These are phyloP conservation scores for Australoheros facetus DNA, from an alignment of 2,797 vertebrate genomes.

Conservation along the genomic window DNA sequence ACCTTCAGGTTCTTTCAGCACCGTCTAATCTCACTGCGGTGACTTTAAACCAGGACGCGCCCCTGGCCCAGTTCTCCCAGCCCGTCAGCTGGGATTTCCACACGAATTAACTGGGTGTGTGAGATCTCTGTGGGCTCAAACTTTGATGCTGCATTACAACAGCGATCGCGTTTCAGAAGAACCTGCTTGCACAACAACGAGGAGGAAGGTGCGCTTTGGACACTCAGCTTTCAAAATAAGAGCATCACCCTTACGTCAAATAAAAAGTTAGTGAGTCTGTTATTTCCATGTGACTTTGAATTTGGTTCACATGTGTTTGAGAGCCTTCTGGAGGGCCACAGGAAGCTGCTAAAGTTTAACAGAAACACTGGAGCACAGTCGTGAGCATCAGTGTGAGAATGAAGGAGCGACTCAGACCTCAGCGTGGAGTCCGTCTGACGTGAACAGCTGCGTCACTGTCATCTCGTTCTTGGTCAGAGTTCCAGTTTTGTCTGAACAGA, in stretches of 20 bases:
- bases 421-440: slow-evolving; percentile 91
- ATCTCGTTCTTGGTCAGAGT: slow-evolving; percentile 98
- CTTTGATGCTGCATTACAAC: neutral
- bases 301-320: too few relatives aligned
- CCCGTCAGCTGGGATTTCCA: neutral
- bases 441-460: slow-evolving; percentile 95
- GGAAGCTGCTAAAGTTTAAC: too few relatives aligned
- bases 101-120: neutral
- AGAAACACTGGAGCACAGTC: neutral
- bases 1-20: too few relatives aligned
- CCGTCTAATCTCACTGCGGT: neutral
- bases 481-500: slow-evolving; percentile 98
- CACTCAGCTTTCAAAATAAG: neutral
- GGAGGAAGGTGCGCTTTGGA: neutral
- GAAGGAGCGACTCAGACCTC: slow-evolving; percentile 80
- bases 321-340: too few relatives aligned
- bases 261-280: neutral
- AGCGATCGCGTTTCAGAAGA: neutral
- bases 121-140: neutral
- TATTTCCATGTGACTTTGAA: neutral
- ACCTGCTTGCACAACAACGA: neutral
- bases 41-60: neutral
- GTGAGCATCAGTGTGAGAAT: too few relatives aligned
- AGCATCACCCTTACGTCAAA: neutral
- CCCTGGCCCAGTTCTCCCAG: slow-evolving; percentile 15